Base-by-base conservation (phyloP, 2,888 invertebrate genomes). In the Sarcophaga rosellei region DNA sequence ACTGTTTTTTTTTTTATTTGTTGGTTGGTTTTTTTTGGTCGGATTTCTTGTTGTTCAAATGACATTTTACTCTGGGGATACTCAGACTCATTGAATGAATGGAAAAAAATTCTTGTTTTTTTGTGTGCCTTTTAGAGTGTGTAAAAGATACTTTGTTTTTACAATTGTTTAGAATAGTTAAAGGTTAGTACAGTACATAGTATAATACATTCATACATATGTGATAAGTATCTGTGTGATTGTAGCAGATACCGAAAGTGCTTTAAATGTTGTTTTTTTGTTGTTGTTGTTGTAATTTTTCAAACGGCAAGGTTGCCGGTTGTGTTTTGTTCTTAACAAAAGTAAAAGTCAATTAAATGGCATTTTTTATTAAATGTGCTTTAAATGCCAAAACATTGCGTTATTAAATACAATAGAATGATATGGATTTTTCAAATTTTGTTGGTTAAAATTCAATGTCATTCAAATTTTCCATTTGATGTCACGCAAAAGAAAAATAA, bases 291-390 rank as follows among this genome's bases (percentile, higher is more conserved):
- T 47, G 17, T 6, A 35, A 17, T 65, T 35, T 65, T 12, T 3
- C 17, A 11, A n/a, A 10, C 20, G 8, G n/a, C 74, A 83, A 77
- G 70, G 76, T 77, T 77, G 23, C 20, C 47, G 10, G 6, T 23
- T 25, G 4, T 53, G 10, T 63, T 77, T 78, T 83, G 44, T 78
- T 74, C 17, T 23, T 21, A 17, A 44, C 47, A 73, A 66, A 79
- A 83, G 83, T 78, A 83, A 83, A 78, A 79, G 83, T 74, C 78
- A 79, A 62, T 72, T 83, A 73, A 53, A 62, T 8, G 63, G 8
- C 12, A 17, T 45, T 47, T 63, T n/a, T 25, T 77, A 65, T 45
- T 77, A 61, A 57, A 65, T 23, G 53, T 53, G 23, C 20, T 35
- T 78, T 45, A 62, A 62, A 59, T 57, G 23, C 63, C 57, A 63